Evolutionary conservation across 2,797 vertebrate genomes (phyloP), one percentile per base, ranked within the genome.

Genomic region (Sebastiscus tertius): DNA sequence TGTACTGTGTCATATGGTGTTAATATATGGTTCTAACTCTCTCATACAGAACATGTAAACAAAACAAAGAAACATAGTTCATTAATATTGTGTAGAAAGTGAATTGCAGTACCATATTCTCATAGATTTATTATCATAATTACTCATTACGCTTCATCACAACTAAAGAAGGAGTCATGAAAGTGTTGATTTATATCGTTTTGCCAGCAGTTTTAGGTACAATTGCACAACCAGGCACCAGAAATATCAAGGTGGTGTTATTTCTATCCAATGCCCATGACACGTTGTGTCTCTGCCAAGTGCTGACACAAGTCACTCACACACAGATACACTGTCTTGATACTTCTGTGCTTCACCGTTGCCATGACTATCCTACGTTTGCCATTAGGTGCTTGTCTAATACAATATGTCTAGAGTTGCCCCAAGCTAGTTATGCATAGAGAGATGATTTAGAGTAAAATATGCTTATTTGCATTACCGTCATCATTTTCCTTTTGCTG

Each of bases 361-460:
- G 31, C 70, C 66, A 80, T 83, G 70, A 29, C 79, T 29, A 81
- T 46, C 1, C 55, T 27, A 59, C 1, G 2, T 75, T 64, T 75
- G 26, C 73, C 56, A 60, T 74, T 39, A 70, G 46, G 20, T 52
- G 39, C 72, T 27, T 46, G 56, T 80, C 78, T 75, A 60, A 34
- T 31, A 66, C 39, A 81, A 60, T 62, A 66, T 54, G 64, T 77
- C 42, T 58, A 36, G 20, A 54, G 56, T 12, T 61, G 29, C 26
- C 26, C 24, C 24, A 4, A 58, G 55, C 8, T 12, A 62, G 60
- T 12, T 20, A 29, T 63, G 20, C 55, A 59, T 12, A 64, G 54
- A 74, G 13, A 12, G 62, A 79, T 18, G 18, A 69, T 80, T 72
- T 18, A 60, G 11, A 78, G 22, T 4, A 60, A 72, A 69, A 61